Evolutionary conservation across 2,797 vertebrate species (phyloP).

Genomic region (Hirundo rustica): DNA sequence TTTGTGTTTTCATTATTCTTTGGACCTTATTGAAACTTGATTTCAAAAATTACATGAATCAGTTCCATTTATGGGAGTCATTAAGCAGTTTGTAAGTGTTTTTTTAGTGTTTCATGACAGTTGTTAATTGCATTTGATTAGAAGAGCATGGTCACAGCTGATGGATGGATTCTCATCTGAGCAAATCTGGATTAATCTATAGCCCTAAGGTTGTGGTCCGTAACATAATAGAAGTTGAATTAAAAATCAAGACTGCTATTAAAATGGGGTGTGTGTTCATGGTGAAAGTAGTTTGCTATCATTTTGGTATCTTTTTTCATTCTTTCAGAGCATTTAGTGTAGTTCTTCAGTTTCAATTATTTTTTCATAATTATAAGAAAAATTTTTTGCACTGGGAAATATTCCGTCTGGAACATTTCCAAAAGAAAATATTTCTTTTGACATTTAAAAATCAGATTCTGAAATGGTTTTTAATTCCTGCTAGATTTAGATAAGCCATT

Average conservation of each 20-base stretch:
- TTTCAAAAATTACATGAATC: neutral
- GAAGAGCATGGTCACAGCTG: neutral
- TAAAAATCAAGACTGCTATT: neutral
- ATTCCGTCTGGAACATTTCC: conserved; percentile 8
- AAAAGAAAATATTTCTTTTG: conserved; percentile 18
- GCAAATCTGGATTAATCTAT: neutral
- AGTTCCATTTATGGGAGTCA: neutral
- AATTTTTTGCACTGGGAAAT: neutral
- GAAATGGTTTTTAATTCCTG: neutral
- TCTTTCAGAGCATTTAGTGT: neutral
- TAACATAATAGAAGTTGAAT: neutral
- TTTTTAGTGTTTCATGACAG: neutral
- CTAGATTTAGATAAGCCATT: neutral
- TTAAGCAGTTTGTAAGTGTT: neutral
- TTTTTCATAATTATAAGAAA: conserved; percentile 1
- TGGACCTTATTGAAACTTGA: conserved; percentile 1
- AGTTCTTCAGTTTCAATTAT: conserved; percentile 3
- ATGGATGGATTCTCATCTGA: neutral
- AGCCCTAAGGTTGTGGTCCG: neutral
- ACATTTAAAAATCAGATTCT: conserved; percentile 30
- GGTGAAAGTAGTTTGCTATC: neutral
- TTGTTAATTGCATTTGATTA: conserved; percentile 12
- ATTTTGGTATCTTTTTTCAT: neutral
- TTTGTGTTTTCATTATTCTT: neutral
- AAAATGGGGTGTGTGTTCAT: neutral